A percentile compares a stretch with the other conserved stretches of the same genome.
These are phyloP conservation scores for Latrodectus elegans DNA, from an alignment of 2,888 invertebrate species.

Conservation along the genomic window DNA sequence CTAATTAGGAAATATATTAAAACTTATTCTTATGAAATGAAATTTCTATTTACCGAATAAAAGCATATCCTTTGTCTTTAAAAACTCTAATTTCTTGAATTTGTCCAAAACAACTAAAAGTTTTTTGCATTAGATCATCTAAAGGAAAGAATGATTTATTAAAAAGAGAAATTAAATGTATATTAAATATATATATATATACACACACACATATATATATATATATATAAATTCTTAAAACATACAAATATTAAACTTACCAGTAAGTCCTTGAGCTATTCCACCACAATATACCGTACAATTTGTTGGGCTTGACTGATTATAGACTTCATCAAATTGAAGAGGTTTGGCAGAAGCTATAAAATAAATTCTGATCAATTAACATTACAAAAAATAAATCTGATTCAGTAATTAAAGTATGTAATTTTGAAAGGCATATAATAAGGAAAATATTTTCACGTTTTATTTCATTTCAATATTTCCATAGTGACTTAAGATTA, in stretches of 20 bases:
- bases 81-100: conserved; percentile 98
- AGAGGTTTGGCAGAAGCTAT: conserved; percentile 89
- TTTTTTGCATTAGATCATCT: conserved; percentile 96
- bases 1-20: background rate
- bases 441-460: too few relatives aligned
- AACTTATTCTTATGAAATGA: background rate
- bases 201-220: background rate
- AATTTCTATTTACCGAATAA: conserved; percentile 80
- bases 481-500: too few relatives aligned
- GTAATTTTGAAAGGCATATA: background rate
- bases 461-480: too few relatives aligned
- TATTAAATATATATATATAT: too few relatives aligned
- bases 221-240: background rate
- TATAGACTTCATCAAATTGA: conserved; percentile 98
- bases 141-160: conserved; percentile 75
- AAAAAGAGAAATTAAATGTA: background rate
- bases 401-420: background rate
- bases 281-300: conserved; percentile 99
- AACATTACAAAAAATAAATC: background rate
- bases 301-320: conserved; percentile 98
- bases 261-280: conserved; percentile 88
- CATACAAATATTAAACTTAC: conserved; percentile 70
- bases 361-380: background rate
- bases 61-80: conserved; percentile 99
- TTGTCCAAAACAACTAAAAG: conserved; percentile 93